A percentile compares a stretch with the other conserved stretches of the same genome.
Conservation (phyloP, 2,888 invertebrate species). For the Portevinia maculata region DNA sequence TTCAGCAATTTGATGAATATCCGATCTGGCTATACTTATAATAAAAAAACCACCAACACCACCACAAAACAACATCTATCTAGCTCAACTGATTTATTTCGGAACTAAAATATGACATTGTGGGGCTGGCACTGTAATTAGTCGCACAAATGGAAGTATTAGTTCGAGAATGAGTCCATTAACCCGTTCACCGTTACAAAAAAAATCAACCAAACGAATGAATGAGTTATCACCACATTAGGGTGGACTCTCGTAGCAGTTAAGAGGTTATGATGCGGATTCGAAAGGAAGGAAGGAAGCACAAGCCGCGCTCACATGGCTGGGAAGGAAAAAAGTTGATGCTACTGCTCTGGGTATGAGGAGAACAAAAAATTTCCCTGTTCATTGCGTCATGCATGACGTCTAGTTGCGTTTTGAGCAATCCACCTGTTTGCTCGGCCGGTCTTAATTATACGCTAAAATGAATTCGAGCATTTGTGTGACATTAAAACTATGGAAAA, state of each 20-base stretch:
- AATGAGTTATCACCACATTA: constrained; percentile 46
- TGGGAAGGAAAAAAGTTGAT: constrained; percentile 23
- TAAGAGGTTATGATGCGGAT: neutral
- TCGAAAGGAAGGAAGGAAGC: constrained; percentile 66
- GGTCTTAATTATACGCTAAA: constrained; percentile 58
- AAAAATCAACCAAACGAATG: constrained; percentile 56
- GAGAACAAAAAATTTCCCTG: constrained; percentile 22
- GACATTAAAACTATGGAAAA: constrained; percentile 67
- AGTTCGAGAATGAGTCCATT: constrained; percentile 30
- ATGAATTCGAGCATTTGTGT: constrained; percentile 72
- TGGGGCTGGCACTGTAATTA: constrained; percentile 52
- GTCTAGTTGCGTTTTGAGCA: constrained; percentile 43
- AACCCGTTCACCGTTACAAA: constrained; percentile 66
- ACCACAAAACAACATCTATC: constrained; percentile 8
- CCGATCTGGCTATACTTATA: constrained; percentile 34
- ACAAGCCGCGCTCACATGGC: constrained; percentile 22
- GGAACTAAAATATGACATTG: constrained; percentile 59
- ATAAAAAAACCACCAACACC: neutral
- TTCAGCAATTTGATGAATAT: constrained; percentile 55
- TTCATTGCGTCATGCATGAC: constrained; percentile 49
- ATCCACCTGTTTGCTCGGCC: constrained; percentile 67
- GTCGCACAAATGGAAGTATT: constrained; percentile 9
- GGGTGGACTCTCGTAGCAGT: constrained; percentile 44
- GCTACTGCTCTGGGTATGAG: constrained; percentile 37
- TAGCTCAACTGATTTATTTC: constrained; percentile 72